Evolutionary conservation across 2,797 vertebrate species (phyloP).

Genomic region (Rousettus madagascariensis): DNA sequence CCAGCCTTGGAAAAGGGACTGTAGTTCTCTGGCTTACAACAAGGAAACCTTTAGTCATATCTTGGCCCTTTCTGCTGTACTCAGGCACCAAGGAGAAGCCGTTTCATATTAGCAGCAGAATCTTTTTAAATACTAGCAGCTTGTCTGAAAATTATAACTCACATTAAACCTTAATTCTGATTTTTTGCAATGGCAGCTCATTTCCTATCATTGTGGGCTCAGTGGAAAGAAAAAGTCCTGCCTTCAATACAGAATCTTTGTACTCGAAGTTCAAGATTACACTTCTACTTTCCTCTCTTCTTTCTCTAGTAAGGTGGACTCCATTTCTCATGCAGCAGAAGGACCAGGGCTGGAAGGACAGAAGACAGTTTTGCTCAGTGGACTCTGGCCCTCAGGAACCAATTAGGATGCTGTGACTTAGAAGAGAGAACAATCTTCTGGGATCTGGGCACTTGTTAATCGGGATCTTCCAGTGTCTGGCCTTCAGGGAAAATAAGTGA

Average conservation of each 20-base stretch:
- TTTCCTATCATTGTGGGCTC: not conserved
- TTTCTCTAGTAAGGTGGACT: not conserved
- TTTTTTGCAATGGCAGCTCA: not conserved
- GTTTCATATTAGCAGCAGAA: conserved; percentile 36
- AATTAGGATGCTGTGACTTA: conserved; percentile 43
- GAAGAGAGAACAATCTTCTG: conserved; percentile 38
- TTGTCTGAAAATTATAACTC: not conserved
- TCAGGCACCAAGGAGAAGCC: conserved; percentile 1
- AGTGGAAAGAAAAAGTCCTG: not conserved
- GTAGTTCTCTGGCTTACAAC: not conserved
- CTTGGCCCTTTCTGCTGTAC: not conserved
- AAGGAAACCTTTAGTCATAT: conserved; percentile 47
- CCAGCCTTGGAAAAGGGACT: conserved; percentile 32
- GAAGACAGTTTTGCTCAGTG: not conserved
- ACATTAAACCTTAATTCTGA: not conserved
- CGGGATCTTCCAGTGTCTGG: not conserved
- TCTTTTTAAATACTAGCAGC: not conserved
- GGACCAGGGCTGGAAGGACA: not conserved
- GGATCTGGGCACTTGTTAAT: conserved; percentile 36
- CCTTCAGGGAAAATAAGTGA: not conserved
- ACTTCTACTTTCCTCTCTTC: not conserved
- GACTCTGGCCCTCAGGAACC: conserved; percentile 1
- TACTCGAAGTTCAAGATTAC: not conserved
- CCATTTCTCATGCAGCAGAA: not conserved
- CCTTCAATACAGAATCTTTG: not conserved